These are phyloP conservation scores for Epistrophe eligans DNA, from an alignment of 2,888 invertebrate genomes.

Conservation along the genomic window DNA sequence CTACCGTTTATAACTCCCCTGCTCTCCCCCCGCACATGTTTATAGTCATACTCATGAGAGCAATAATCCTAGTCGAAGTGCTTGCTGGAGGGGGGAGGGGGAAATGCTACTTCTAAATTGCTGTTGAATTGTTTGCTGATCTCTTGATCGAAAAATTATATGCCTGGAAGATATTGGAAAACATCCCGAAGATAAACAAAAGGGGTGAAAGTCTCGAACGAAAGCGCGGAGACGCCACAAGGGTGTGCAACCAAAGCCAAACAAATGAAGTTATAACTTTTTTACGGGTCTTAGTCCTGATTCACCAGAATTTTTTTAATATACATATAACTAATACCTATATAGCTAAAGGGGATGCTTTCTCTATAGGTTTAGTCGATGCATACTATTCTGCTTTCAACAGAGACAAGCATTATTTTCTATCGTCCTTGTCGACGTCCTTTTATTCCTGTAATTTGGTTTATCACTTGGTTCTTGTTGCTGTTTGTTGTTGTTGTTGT, in stretches of 20 bases:
- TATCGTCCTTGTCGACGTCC: constrained; percentile 61
- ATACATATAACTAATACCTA: neutral
- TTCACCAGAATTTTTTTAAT: constrained; percentile 32
- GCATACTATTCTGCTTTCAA: constrained; percentile 34
- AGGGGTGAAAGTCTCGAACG: constrained; percentile 66
- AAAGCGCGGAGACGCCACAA: constrained; percentile 45
- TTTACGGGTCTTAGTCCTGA: constrained; percentile 59
- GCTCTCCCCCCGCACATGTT: neutral
- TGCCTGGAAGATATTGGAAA: constrained; percentile 79
- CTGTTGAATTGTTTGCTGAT: constrained; percentile 80
- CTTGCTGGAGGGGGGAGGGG: constrained; percentile 30
- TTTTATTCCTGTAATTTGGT: constrained; percentile 75
- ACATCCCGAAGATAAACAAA: constrained; percentile 73
- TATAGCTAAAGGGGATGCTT: constrained; percentile 27
- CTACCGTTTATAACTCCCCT: constrained; percentile 11
- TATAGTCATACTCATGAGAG: neutral
- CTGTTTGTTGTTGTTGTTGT: constrained; percentile 28
- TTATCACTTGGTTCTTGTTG: constrained; percentile 72
- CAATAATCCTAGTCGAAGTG: constrained; percentile 44
- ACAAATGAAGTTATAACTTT: constrained; percentile 72
- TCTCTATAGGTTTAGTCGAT: constrained; percentile 5
- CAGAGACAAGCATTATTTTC: constrained; percentile 61
- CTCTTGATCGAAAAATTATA: constrained; percentile 81
- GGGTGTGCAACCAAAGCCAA: constrained; percentile 69
- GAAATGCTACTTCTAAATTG: constrained; percentile 72